Evolutionary conservation across 2,113 vertebrate genomes (phyloP).

Genomic region (Sigmodon hispidus): DNA sequence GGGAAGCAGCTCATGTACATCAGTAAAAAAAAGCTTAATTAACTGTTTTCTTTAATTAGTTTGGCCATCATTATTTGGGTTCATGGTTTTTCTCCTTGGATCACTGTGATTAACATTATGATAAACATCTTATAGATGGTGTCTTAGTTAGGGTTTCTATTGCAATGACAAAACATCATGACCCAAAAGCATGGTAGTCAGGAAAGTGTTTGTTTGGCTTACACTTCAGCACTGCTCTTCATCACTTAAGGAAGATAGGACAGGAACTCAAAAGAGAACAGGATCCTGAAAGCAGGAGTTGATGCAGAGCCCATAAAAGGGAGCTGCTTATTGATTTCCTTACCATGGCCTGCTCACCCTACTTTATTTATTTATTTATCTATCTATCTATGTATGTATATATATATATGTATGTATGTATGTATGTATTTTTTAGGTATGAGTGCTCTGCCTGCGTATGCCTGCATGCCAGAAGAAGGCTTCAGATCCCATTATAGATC

Average conservation of each 20-base stretch:
- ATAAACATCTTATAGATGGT: constrained; percentile 24
- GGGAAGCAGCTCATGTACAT: background rate
- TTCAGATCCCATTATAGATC: too few species aligned
- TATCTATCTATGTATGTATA: too few species aligned
- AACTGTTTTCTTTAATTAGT: background rate
- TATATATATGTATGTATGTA: too few species aligned
- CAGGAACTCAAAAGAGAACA: background rate
- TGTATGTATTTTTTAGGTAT: too few species aligned
- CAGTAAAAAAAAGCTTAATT: background rate
- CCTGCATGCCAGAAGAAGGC: too few species aligned
- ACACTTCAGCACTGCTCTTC: background rate
- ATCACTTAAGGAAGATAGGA: background rate
- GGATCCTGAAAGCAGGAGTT: background rate
- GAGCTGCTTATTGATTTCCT: background rate
- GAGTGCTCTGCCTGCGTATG: too few species aligned
- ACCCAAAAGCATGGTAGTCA: background rate
- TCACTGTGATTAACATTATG: background rate
- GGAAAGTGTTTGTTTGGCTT: background rate
- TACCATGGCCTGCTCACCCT: background rate
- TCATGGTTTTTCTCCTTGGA: background rate
- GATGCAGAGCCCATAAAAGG: background rate
- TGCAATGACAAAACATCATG: background rate
- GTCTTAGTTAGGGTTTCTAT: background rate
- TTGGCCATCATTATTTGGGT: background rate
- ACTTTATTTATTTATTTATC: too few species aligned